Evolutionary conservation across 2,797 vertebrate species (phyloP), one percentile per base, ranked within the genome.

Genomic region (Microctenopoma lineatum): DNA sequence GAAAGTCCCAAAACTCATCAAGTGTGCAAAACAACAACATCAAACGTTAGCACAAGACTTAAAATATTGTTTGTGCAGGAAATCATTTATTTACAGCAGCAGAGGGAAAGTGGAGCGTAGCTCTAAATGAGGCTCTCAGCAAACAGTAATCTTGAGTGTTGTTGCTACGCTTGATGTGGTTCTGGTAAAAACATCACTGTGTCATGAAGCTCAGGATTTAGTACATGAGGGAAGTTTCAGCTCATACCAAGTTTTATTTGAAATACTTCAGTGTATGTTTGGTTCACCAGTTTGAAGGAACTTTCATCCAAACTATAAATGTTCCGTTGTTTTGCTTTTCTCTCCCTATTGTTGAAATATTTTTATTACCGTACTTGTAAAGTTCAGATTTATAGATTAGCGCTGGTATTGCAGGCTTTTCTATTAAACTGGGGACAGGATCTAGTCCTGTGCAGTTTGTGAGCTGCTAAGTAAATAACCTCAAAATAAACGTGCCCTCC

Each of bases 1-100:
- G 59, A 60, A 54, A 59, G 14, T 52, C 48, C 5, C 4, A 3
- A 47, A 70, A 58, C 12, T 29, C 18, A 0, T 15, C 25, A 21
- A 15, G 32, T 21, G 44, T 55, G n/a, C 58, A 29, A 58, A 50
- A 66, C 32, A 55, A 66, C 32, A 55, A 85, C 46, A 75, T 66
- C 41, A 66, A 36, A 14, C 12, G 0, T 13, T 5, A n/a, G 21
- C 10, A n/a, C 42, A 59, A 39, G 2, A 11, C 21, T 14, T 50
- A 21, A 45, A 45, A 51, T 51, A 52, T n/a, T 60, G 57, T 67
- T 34, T 73, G 41, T 58, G 27, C 16, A 39, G 36, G 64, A 41
- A 41, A 51, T 41, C 7, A 7, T 58, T 64, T 42, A 34, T 63
- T 6, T 11, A 11, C 36, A 50, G 45, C 42, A 32, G 26, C 44